Evolutionary conservation across 2,888 invertebrate species (phyloP), one percentile per base, ranked within the genome.

Genomic region (Microdon myrmicae): DNA sequence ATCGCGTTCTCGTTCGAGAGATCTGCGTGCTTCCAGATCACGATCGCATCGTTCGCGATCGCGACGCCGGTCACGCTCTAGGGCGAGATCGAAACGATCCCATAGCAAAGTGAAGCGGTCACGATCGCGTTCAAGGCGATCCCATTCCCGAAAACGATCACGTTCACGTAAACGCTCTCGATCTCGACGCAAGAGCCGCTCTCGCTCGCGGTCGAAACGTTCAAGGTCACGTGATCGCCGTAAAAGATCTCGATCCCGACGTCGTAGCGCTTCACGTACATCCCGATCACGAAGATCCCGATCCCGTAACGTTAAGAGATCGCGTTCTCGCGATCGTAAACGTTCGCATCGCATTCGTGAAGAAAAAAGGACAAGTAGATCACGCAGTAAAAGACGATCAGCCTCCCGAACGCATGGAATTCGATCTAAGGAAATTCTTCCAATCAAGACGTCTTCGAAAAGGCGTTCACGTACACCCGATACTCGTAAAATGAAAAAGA

Each of bases 121-220:
- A 41, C 82, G 85, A 3, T 86, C 87, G 0, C 83, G 88, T 3
- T 88, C 89, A 0, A 82, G 88, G 0, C 83, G 86, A 34, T 86
- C 86, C 1, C 81, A 83, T 19, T 83, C 83, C 0, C 76, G 82
- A 0, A 77, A 76, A 26, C 70, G 76, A 0, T 79, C 79, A 0
- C 72, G 77, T 4, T 80, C 80, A 2, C 74, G 78, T 14, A 78
- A 78, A 55, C 77, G 81, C 10, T 85, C 85, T 17, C 82, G 83
- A 39, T 81, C 86, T 8, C 83, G 84, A 72, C 84, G 78, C 23
- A 75, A 78, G 58, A 76, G 79, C 43, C 75, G 78, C 19, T 75
- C 78, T 7, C 75, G 79, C 4, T 79, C 79, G n/a, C 72, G 74
- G 43, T 78, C 77, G 3, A 72, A 76, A 17, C 74, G 68, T 28